These are phyloP conservation scores for Lutraria rhynchaena DNA, from an alignment of 1,140 invertebrate species.

Conservation along the genomic window DNA sequence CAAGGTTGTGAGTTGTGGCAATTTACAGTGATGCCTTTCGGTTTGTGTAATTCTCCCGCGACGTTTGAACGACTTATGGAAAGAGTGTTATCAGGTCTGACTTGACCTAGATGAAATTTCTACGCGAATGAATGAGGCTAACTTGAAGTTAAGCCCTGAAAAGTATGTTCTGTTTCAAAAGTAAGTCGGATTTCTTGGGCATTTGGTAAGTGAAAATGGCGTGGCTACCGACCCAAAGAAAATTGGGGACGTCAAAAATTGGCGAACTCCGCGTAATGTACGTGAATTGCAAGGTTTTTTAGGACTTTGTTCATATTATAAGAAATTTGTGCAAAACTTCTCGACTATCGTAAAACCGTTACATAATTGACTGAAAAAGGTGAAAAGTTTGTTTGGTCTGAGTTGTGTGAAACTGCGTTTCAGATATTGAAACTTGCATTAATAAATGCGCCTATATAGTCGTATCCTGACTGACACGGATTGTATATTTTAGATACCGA, in stretches of 20 bases:
- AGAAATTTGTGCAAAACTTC: no score
- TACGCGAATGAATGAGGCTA: background rate
- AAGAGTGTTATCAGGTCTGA: slow-evolving; percentile 55
- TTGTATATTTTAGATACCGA: background rate
- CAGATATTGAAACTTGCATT: no score
- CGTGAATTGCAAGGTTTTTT: no score
- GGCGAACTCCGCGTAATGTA: no score
- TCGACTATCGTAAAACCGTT: no score
- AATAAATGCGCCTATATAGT: no score
- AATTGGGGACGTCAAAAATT: no score
- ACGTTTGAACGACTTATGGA: slow-evolving; percentile 71
- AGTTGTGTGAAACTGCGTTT: no score
- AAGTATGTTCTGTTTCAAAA: slow-evolving; percentile 41
- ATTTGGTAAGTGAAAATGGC: slow-evolving; percentile 8
- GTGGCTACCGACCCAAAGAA: no score
- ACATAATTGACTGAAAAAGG: no score
- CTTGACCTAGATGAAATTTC: background rate
- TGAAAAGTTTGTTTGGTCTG: no score
- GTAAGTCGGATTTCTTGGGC: slow-evolving; percentile 12
- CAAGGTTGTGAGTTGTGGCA: slow-evolving; percentile 38
- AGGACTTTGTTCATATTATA: no score
- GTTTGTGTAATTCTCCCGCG: slow-evolving; percentile 60
- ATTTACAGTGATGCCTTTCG: slow-evolving; percentile 64
- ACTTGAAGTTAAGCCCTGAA: slow-evolving; percentile 9
- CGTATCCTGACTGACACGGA: background rate